Conservation (phyloP, 2,888 invertebrate genomes). For the Aphidius colemani region DNA sequence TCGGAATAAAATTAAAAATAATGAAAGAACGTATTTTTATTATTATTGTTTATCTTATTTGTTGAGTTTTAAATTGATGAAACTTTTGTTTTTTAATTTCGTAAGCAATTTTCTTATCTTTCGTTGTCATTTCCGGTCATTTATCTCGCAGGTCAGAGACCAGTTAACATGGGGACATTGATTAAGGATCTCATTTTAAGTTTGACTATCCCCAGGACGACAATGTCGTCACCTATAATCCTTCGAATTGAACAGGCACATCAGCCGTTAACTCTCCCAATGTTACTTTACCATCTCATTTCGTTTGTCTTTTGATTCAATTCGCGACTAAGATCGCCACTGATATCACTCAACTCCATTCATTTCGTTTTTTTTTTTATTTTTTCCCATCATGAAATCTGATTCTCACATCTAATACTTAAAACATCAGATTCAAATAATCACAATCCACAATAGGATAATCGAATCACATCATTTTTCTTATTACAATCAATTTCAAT, state of each 20-base stretch:
- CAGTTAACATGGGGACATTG: slow-evolving; percentile 49
- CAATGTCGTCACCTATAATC: slow-evolving; percentile 19
- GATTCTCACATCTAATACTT: too few relatives aligned
- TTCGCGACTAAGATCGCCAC: slow-evolving; percentile 52
- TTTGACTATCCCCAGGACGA: slow-evolving; percentile 27
- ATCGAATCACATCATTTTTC: slow-evolving; percentile 6
- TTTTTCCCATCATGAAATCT: too few relatives aligned
- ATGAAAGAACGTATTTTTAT: too few relatives aligned
- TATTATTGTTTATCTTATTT: too few relatives aligned
- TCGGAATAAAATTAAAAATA: not conserved
- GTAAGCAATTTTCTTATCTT: slow-evolving; percentile 57
- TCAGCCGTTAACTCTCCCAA: slow-evolving; percentile 10
- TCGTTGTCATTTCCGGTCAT: slow-evolving; percentile 56
- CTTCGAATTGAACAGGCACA: slow-evolving; percentile 17
- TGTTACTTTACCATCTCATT: slow-evolving; percentile 39
- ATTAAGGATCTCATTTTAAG: slow-evolving; percentile 54
- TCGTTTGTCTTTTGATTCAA: slow-evolving; percentile 54
- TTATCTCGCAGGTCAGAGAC: slow-evolving; percentile 52
- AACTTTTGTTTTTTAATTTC: slow-evolving; percentile 22
- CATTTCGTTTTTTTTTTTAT: too few relatives aligned
- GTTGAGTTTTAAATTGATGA: too few relatives aligned
- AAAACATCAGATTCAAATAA: too few relatives aligned
- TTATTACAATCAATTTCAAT: slow-evolving; percentile 13
- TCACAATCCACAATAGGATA: too few relatives aligned
- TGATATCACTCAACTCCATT: slow-evolving; percentile 33